Evolutionary conservation across 1,140 invertebrate species (phyloP).

Genomic region (Homarus americanus): DNA sequence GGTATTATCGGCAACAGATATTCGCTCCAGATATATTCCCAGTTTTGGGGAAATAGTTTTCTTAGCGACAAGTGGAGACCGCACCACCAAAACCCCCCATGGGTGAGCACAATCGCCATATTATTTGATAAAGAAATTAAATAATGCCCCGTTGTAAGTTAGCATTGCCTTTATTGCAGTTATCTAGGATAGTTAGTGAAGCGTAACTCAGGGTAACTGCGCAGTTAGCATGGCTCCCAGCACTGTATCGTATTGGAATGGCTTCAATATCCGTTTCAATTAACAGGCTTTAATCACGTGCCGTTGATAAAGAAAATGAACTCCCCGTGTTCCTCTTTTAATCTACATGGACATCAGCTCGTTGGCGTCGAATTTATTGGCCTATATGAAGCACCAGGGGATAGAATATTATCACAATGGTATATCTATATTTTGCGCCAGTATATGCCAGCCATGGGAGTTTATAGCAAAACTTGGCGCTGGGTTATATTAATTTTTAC

Average conservation of each 20-base stretch:
- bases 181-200: slow-evolving; percentile 66
- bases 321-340: slow-evolving; percentile 65
- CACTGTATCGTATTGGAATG: slow-evolving; percentile 62
- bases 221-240: slow-evolving; percentile 49
- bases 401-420: slow-evolving; percentile 64
- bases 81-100: background rate
- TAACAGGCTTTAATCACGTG: slow-evolving; percentile 70
- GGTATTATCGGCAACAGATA: slow-evolving; percentile 62
- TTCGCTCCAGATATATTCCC: slow-evolving; percentile 47
- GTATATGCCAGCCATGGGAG: slow-evolving; percentile 47
- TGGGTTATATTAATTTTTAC: slow-evolving; percentile 52
- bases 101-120: slow-evolving; percentile 10
- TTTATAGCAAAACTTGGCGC: slow-evolving; percentile 57
- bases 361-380: slow-evolving; percentile 62
- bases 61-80: slow-evolving; percentile 30
- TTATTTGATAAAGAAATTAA: slow-evolving; percentile 72
- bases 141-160: slow-evolving; percentile 43
- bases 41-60: slow-evolving; percentile 40
- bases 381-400: slow-evolving; percentile 69
- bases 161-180: slow-evolving; percentile 66
- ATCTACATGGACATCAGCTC: slow-evolving; percentile 68
- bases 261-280: slow-evolving; percentile 72
- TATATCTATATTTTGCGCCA: slow-evolving; percentile 67
- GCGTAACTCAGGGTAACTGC: slow-evolving; percentile 57
- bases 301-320: slow-evolving; percentile 71